Evolutionary conservation across 2,888 invertebrate species (phyloP), one percentile per base, ranked within the genome.

Genomic region (Diabrotica balteata): DNA sequence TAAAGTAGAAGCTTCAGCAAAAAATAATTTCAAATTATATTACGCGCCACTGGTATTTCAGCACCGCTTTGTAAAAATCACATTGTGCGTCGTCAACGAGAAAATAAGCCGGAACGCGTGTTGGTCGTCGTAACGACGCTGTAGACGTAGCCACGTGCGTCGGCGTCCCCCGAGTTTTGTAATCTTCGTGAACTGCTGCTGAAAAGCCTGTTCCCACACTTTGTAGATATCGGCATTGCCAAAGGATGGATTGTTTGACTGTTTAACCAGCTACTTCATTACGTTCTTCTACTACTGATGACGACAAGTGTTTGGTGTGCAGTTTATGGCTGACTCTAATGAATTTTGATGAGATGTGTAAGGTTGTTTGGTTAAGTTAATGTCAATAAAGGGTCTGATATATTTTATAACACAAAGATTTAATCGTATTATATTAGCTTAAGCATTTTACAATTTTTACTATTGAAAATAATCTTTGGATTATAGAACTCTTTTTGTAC

Each of bases 101-200:
- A 57, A 45, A 65, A 66, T 61, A 61, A 60, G 60, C 55, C 55
- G 66, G 55, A 60, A 57, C 59, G 66, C 66, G 66, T 54, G 60
- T 46, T 44, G 55, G 32, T 61, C 53, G 52, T 42, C 65, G 65
- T 59, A 65, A 59, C 66, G 66, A 66, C 66, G 63, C 57, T 32
- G 32, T 32, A 32, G 55, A 54, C 63, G 63, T 32, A 22, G 43
- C 54, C 17, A 54, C 80, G 76, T 79, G 79, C 79, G 79, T 63
- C 68, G 73, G 71, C 73, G 75, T 78, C 77, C 78, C 78, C 63
- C 65, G 77, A 76, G 77, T 76, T 76, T 74, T 72, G 77, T 80
- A 82, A 81, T 82, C 80, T 80, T 77, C 81, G 81, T 82, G 82
- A 77, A 80, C 75, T 74, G 75, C 74, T 75, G 76, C 70, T 76